Evolutionary conservation across 2,888 invertebrate genomes (phyloP).

Genomic region (Drosophila subsilvestris): DNA sequence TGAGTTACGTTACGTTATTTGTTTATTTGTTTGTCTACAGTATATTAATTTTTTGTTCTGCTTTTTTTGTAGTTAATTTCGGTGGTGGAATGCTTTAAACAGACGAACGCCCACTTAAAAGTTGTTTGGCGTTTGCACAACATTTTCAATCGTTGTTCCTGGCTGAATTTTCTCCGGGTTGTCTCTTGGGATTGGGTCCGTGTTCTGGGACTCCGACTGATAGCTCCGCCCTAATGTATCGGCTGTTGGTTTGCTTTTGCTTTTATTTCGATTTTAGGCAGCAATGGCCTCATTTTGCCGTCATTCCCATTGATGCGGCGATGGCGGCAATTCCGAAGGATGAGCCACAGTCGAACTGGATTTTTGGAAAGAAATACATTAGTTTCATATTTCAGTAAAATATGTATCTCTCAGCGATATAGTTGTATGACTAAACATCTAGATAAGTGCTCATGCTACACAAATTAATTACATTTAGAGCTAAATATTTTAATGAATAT

Average conservation of each 20-base stretch:
- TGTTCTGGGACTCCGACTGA: conserved; percentile 3
- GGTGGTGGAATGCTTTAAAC: conserved; percentile 75
- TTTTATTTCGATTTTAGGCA: conserved; percentile 82
- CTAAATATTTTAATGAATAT: conserved; percentile 36
- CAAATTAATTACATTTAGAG: conserved; percentile 17
- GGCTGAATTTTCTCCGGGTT: conserved; percentile 25
- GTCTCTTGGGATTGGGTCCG: conserved; percentile 3
- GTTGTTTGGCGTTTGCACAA: conserved; percentile 46
- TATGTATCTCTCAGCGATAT: not conserved
- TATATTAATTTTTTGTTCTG: conserved; percentile 36
- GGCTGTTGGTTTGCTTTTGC: conserved; percentile 32
- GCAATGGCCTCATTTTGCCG: conserved; percentile 86
- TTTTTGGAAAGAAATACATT: conserved; percentile 13
- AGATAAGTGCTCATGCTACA: conserved; percentile 29
- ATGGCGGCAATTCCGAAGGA: conserved; percentile 98
- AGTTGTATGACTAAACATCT: conserved; percentile 9
- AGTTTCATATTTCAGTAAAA: conserved; percentile 9
- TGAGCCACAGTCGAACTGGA: conserved; percentile 97
- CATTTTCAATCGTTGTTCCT: conserved; percentile 44
- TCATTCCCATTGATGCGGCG: conserved; percentile 99
- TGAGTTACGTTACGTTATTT: conserved; percentile 73
- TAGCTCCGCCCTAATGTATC: conserved; percentile 15
- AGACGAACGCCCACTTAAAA: conserved; percentile 44
- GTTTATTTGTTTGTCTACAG: conserved; percentile 44
- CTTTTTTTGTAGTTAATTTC: conserved; percentile 54